Evolutionary conservation across 2,797 vertebrate genomes (phyloP).

Genomic region (Catamblyrhynchus diadema): DNA sequence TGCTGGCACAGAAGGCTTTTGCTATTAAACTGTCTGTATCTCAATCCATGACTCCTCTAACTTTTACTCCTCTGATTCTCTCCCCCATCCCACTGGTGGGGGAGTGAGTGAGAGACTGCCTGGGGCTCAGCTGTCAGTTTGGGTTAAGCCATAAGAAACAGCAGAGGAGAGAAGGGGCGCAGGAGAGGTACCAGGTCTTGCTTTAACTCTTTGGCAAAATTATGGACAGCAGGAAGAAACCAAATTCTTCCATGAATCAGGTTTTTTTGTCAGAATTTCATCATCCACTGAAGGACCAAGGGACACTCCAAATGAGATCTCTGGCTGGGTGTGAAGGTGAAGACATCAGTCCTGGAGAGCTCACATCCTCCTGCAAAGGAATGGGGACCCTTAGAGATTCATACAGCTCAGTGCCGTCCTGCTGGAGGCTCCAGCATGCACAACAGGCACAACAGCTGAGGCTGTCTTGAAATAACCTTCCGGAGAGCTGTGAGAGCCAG

Average conservation of each 20-base stretch:
- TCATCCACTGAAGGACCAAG: neutral
- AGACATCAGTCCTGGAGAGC: neutral
- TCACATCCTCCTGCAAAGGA: neutral
- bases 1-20: neutral
- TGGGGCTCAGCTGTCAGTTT: neutral
- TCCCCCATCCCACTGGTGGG: neutral
- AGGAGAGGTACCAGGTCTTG: neutral
- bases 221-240: neutral
- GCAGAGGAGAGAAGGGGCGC: neutral
- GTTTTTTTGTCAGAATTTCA: neutral
- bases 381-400: neutral
- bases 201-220: neutral
- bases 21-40: neutral
- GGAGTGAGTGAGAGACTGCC: rapidly evolving
- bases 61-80: neutral
- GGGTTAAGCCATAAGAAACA: neutral
- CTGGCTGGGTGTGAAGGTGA: neutral
- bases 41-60: neutral
- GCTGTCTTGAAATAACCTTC: constrained; percentile 26
- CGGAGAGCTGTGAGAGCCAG: neutral
- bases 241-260: neutral
- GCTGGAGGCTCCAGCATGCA: neutral
- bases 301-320: neutral
- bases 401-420: neutral
- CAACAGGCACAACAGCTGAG: neutral